Conservation (phyloP, 2,113 vertebrate genomes). For the Callipepla californica region DNA sequence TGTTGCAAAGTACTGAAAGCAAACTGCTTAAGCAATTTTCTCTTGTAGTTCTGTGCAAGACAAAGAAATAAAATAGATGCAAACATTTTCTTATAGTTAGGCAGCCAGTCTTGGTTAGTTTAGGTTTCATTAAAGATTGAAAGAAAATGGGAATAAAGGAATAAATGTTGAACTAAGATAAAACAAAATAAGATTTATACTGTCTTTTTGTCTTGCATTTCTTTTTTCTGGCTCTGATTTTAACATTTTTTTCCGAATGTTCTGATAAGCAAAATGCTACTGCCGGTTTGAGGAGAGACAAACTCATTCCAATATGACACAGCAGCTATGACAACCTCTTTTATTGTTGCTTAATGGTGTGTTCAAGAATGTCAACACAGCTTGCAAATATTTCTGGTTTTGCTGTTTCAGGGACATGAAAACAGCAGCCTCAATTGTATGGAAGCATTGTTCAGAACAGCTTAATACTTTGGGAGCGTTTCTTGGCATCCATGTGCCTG, state of each 20-base stretch:
- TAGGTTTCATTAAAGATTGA: background rate
- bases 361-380: constrained; percentile 61
- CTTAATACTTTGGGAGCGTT: constrained; percentile 37
- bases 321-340: constrained; percentile 69
- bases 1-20: background rate
- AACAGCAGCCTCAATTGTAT: constrained; percentile 43
- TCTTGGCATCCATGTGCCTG: background rate
- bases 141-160: constrained; percentile 6
- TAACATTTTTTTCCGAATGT: constrained; percentile 47
- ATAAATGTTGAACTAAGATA: constrained; percentile 4
- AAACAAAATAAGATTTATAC: constrained; percentile 26
- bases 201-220: background rate
- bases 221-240: background rate
- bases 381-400: constrained; percentile 64
- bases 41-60: background rate
- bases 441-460: constrained; percentile 51
- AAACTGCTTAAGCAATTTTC: background rate
- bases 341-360: constrained; percentile 60
- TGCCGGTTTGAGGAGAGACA: constrained; percentile 26
- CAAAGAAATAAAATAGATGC: background rate
- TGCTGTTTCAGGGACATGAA: constrained; percentile 53
- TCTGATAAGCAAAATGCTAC: constrained; percentile 54
- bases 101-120: background rate
- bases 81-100: background rate
- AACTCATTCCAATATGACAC: constrained; percentile 37